Evolutionary conservation across 1,140 invertebrate genomes (phyloP).

Genomic region (Drosophila athabasca): DNA sequence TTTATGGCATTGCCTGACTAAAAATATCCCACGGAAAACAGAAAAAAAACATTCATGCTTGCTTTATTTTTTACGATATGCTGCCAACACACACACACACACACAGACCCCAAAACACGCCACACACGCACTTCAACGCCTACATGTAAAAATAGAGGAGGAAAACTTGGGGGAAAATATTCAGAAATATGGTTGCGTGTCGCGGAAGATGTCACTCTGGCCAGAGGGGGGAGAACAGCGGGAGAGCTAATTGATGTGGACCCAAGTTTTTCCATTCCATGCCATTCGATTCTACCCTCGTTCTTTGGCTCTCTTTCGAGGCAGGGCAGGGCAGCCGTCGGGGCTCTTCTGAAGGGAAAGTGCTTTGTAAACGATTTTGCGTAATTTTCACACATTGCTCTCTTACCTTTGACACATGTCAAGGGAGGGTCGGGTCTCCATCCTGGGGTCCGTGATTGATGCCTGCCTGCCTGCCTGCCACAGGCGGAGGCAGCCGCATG

Average conservation of each 20-base stretch:
- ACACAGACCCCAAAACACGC: constrained; percentile 5
- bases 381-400: constrained; percentile 66
- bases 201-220: constrained; percentile 45
- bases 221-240: constrained; percentile 19
- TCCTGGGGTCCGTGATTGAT: constrained; percentile 55
- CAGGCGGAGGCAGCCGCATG: constrained; percentile 1
- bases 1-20: constrained; percentile 43
- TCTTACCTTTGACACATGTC: constrained; percentile 78
- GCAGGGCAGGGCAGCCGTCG: too few relatives aligned
- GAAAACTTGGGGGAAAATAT: constrained; percentile 31
- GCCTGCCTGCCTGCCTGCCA: constrained; percentile 28
- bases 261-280: constrained; percentile 17
- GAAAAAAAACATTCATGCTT: constrained; percentile 3
- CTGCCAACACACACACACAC: constrained; percentile 44
- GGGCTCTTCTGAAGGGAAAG: constrained; percentile 5
- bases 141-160: constrained; percentile 70
- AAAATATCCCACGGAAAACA: constrained; percentile 35
- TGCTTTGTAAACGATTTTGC: constrained; percentile 47
- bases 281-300: neutral
- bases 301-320: neutral
- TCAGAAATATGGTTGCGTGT: constrained; percentile 42
- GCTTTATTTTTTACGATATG: constrained; percentile 51
- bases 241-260: constrained; percentile 75
- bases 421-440: constrained; percentile 17
- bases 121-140: constrained; percentile 29